Evolutionary conservation across 1,140 invertebrate species (phyloP).

Genomic region (Bombus terrestris): DNA sequence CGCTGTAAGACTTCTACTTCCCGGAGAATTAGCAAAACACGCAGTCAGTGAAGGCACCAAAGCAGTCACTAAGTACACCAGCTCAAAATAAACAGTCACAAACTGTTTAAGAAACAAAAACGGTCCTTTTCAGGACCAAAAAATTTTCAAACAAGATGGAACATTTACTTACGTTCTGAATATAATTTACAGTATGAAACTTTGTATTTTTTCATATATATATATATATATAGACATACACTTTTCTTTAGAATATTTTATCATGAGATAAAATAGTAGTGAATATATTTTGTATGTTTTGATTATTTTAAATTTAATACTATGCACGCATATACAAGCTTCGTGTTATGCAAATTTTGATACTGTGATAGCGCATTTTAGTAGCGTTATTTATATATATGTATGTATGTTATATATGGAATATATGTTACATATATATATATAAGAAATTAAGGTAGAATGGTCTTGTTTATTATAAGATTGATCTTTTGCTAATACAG

Average conservation of each 20-base stretch:
- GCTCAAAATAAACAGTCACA: conserved; percentile 79
- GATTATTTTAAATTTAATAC: neutral
- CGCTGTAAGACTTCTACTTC: conserved; percentile 83
- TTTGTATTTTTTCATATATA: neutral
- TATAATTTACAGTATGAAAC: neutral
- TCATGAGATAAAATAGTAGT: neutral
- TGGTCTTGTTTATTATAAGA: neutral
- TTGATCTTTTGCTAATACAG: neutral
- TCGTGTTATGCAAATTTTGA: neutral
- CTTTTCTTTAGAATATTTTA: neutral
- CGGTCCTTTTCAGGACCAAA: conserved; percentile 75
- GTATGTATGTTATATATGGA: too few species aligned
- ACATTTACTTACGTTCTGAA: neutral
- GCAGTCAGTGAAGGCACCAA: conserved; percentile 85
- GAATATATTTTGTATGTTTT: neutral
- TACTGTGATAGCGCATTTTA: too few species aligned
- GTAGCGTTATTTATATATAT: too few species aligned
- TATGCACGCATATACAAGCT: neutral
- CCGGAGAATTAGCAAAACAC: conserved; percentile 85
- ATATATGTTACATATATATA: neutral
- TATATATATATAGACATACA: neutral
- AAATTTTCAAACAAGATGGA: conserved; percentile 30
- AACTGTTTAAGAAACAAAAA: conserved; percentile 8
- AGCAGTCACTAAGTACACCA: conserved; percentile 85
- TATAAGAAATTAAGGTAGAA: neutral